phyloP scores from a whole-genome alignment of 1,140 invertebrate genomes.

The Sycophila sp. region DNA sequence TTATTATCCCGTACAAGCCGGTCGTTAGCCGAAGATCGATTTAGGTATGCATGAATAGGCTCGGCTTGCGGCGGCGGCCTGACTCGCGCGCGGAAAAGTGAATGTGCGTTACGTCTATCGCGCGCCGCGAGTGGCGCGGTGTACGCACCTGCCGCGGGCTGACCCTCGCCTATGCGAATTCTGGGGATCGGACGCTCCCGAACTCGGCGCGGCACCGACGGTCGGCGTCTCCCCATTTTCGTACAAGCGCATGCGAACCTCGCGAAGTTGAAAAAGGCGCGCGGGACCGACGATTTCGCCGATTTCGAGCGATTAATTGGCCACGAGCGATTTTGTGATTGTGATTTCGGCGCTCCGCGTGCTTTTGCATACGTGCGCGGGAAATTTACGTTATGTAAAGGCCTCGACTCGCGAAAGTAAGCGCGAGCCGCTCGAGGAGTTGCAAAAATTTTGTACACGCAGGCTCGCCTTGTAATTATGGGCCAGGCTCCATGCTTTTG shows the following conservation, averaged over 20 bases:
- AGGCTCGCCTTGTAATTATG: slow-evolving; percentile 7
- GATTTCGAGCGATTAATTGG: neutral
- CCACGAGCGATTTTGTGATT: slow-evolving; percentile 24
- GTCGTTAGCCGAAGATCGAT: slow-evolving; percentile 28
- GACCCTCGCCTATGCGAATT: neutral
- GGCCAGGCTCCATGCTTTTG: neutral
- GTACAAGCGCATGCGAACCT: neutral
- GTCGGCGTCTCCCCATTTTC: no score
- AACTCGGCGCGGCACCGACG: no score
- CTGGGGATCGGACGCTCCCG: no score
- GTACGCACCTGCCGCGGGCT: neutral
- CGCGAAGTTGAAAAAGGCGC: neutral
- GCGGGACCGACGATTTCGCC: neutral
- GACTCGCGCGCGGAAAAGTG: neutral
- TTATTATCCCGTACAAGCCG: slow-evolving; percentile 17
- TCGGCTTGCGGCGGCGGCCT: neutral
- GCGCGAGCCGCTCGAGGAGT: neutral
- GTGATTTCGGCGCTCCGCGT: neutral
- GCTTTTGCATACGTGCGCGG: slow-evolving; percentile 1
- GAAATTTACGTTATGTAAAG: slow-evolving; percentile 33
- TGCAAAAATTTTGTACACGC: slow-evolving; percentile 9
- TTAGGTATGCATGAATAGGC: slow-evolving; percentile 28
- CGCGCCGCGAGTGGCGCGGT: neutral
- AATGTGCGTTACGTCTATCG: neutral
- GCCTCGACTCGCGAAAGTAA: slow-evolving; percentile 30